Evolutionary conservation across 2,888 invertebrate species (phyloP), one percentile per base, ranked within the genome.

Genomic region (Penaeus monodon): DNA sequence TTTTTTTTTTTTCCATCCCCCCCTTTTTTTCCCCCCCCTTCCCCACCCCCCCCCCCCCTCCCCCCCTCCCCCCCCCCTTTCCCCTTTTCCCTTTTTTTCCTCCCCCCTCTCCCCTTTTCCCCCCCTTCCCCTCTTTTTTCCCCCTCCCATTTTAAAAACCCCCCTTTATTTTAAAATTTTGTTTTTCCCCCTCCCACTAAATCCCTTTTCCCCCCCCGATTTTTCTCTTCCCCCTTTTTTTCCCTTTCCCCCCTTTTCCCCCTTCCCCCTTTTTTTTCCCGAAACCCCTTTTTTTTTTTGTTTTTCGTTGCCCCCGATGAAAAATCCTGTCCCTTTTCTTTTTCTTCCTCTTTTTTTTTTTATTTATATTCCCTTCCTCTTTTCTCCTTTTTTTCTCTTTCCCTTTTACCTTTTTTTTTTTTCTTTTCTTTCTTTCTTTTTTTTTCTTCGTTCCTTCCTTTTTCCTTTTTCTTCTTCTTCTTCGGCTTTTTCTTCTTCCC

Each of bases 141-240:
- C 22, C 4, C 63, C n/a, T 29, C 10, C 70, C 14, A n/a, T n/a
- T n/a, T n/a, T n/a, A n/a, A n/a, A n/a, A n/a, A n/a, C n/a, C n/a
- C n/a, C n/a, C n/a, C n/a, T n/a, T n/a, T n/a, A n/a, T n/a, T n/a
- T n/a, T n/a, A n/a, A n/a, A n/a, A n/a, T n/a, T n/a, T n/a, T n/a
- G n/a, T n/a, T n/a, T 2, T 14, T 4, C 24, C 14, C 22, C 20
- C 1, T n/a, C 12, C 14, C 1, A 2, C 24, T 4, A 1, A 1
- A 10, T n/a, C n/a, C n/a, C n/a, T n/a, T 20, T 22, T 14, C 14
- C 14, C 20, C 29, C 1, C 24, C 20, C 24, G 2, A 1, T 0
- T 80, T 66, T 80, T 38, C 3, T 33, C 17, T 1, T 29, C 20
- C 17, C 29, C 73, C 22, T 12, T 22, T 20, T 3, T 3, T 22